Evolutionary conservation across 1,140 invertebrate species (phyloP).

Genomic region (Calephelis virginiensis): DNA sequence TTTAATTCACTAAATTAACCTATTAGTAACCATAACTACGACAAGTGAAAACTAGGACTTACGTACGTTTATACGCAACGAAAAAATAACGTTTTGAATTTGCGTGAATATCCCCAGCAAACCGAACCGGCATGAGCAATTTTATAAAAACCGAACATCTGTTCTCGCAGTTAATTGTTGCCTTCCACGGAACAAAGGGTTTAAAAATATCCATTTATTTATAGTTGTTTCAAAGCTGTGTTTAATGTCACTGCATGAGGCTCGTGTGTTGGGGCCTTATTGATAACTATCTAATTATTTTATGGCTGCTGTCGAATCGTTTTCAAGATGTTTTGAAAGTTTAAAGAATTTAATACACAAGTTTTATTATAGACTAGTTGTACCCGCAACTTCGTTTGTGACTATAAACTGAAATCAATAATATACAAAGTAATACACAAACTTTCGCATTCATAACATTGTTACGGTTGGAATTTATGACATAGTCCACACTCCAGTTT

Average conservation of each 20-base stretch:
- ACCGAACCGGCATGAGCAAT: slow-evolving; percentile 2
- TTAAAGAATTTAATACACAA: neutral
- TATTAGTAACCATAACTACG: too few species aligned
- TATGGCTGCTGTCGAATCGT: neutral
- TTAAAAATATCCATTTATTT: slow-evolving; percentile 14
- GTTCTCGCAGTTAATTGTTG: slow-evolving; percentile 3
- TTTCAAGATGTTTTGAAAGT: neutral
- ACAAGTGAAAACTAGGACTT: too few species aligned
- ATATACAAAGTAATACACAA: too few species aligned
- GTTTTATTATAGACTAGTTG: too few species aligned
- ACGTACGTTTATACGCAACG: too few species aligned
- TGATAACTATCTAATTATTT: slow-evolving; percentile 11
- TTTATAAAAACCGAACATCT: slow-evolving; percentile 2
- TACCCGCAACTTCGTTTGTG: too few species aligned
- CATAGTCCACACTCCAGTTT: too few species aligned
- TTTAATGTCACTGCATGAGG: slow-evolving; percentile 5
- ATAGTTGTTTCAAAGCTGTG: neutral
- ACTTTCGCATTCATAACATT: too few species aligned
- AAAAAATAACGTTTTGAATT: neutral
- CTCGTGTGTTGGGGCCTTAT: neutral
- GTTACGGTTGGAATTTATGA: too few species aligned
- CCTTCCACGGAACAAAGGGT: slow-evolving; percentile 2
- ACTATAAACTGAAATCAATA: too few species aligned
- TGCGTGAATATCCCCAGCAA: neutral
- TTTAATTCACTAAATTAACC: too few species aligned